Evolutionary conservation across 2,797 vertebrate genomes (phyloP).

Genomic region (Acipenser oxyrinchus): DNA sequence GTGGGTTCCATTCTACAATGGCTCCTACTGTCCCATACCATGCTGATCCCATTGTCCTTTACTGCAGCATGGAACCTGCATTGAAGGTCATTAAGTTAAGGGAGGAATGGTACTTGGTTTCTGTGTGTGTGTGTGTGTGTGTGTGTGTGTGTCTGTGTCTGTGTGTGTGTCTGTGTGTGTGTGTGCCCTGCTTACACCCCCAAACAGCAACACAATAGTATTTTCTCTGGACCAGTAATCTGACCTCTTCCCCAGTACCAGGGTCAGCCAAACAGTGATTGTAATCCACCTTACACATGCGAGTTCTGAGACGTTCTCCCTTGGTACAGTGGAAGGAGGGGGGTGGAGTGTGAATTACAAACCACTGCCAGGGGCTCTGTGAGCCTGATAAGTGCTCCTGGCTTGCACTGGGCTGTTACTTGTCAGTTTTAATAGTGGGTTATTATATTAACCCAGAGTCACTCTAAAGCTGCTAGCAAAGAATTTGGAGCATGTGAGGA

Average conservation of each 20-base stretch:
- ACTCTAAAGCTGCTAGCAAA: constrained; percentile 35
- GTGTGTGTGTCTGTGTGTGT: too few relatives aligned
- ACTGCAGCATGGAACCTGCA: too few relatives aligned
- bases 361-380: neutral
- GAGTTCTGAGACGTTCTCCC: constrained; percentile 18
- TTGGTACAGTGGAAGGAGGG: constrained; percentile 22
- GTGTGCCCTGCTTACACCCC: too few relatives aligned
- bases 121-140: too few relatives aligned
- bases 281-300: constrained; percentile 35
- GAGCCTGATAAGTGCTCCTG: neutral
- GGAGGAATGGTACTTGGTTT: too few relatives aligned
- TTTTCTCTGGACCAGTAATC: constrained; percentile 3
- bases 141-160: too few relatives aligned
- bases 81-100: too few relatives aligned
- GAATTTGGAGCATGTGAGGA: constrained; percentile 43
- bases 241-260: neutral
- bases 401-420: constrained; percentile 4
- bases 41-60: too few relatives aligned
- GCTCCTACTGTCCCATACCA: too few relatives aligned
- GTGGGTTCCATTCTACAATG: too few relatives aligned
- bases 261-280: constrained; percentile 9
- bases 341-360: constrained; percentile 20
- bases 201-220: neutral
- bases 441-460: constrained; percentile 41
- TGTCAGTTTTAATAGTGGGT: constrained; percentile 16